Base-by-base conservation (phyloP, 1,140 invertebrate genomes). In the Calliopsis andreniformis region DNA sequence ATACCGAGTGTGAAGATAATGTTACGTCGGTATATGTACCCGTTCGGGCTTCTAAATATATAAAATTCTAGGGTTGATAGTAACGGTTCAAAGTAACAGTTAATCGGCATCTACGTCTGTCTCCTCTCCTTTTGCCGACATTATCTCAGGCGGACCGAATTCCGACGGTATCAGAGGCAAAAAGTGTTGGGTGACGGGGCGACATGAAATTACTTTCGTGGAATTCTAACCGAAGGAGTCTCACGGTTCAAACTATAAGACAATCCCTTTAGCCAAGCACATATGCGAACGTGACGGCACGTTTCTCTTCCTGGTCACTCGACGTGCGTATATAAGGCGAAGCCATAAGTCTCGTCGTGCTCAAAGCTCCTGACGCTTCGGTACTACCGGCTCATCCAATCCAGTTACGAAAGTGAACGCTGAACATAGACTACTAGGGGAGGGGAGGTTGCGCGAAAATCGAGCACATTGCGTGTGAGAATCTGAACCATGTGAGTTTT, bases 301-400 rank as follows among this genome's bases (percentile, higher is more conserved):
- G 82, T 84, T 84, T 84, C 78, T 84, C 78, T 83, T 84, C 83
- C 81, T 78, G 78, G 64, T 80, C 81, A 68, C 28, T 66, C 53
- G 42, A 78, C 56, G 68, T 70, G 43, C 71, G 56, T 83, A 77
- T 83, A 77, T 64, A 76, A 84, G 63, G 43, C 63, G 82, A 80
- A 84, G 81, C 77, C 81, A 82, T 83, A 83, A 83, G 82, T 84
- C 77, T 83, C 58, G 23, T 49, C 71, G 55, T 83, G 71, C 55
- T 47, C 45, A 49, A 76, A 80, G n/a, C 76, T 78, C 63, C 61
- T 58, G 76, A 83, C 70, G 55, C 68, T 59, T 64, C 58, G n/a
- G 63, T 78, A 63, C 61, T 55, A 77, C 59, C 80, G 16, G 45
- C 70, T 70, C 63, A 32, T 79, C 78, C 77, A 71, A 76, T 84